Conservation (phyloP, 1,140 invertebrate genomes). For the Palaemon carinicauda region DNA sequence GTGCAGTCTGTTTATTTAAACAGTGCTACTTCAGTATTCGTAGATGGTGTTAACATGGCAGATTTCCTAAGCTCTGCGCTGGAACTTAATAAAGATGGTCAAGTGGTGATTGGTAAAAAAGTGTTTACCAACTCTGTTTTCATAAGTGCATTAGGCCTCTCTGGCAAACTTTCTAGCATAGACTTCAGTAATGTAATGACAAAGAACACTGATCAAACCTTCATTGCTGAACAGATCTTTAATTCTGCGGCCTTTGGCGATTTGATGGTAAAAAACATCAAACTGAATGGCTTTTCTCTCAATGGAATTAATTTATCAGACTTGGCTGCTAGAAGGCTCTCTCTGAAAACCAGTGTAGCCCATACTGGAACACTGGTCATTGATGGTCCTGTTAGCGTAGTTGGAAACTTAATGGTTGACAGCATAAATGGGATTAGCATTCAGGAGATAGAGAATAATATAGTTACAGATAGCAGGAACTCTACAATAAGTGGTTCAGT, state of each 20-base stretch:
- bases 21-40: not conserved
- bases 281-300: not conserved
- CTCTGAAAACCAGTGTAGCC: not conserved
- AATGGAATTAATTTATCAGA: conserved; percentile 28
- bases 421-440: conserved; percentile 4
- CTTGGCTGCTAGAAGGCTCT: not conserved
- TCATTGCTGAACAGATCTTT: conserved; percentile 27
- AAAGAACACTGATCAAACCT: conserved; percentile 7
- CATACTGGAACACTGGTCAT: not conserved
- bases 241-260: not conserved
- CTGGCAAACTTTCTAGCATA: conserved; percentile 10
- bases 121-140: not conserved
- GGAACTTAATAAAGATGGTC: not conserved
- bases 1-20: not conserved
- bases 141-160: not conserved
- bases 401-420: not conserved
- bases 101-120: conserved; percentile 19
- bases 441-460: not conserved
- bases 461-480: not conserved
- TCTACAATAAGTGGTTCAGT: not conserved
- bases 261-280: not conserved
- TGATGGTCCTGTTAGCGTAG: conserved; percentile 19
- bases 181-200: conserved; percentile 40
- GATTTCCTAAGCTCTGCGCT: not conserved
- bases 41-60: conserved; percentile 20